A percentile compares a stretch with the other conserved stretches of the same genome.
phyloP scores from a whole-genome alignment of 2,888 invertebrate species.

The Cetonia aurata region DNA sequence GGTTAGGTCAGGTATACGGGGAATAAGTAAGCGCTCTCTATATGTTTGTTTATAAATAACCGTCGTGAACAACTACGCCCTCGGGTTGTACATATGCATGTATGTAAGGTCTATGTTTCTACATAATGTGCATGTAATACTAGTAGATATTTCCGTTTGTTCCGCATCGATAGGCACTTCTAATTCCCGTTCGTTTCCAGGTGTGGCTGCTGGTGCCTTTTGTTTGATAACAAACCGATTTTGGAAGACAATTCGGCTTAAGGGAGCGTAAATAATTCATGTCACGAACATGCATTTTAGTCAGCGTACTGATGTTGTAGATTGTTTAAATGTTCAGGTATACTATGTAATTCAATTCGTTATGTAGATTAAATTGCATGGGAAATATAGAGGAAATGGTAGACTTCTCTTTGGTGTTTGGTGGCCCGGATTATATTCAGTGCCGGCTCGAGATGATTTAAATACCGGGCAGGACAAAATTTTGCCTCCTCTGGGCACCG shows the following conservation, averaged over 20 bases:
- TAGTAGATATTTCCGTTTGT: neutral
- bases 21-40: neutral
- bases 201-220: neutral
- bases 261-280: neutral
- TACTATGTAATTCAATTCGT: too few relatives aligned
- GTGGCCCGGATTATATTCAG: too few relatives aligned
- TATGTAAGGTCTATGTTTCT: neutral
- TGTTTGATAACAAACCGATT: neutral
- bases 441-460: too few relatives aligned
- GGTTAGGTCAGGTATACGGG: neutral
- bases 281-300: neutral
- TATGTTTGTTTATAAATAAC: slow-evolving; percentile 4
- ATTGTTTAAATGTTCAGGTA: too few relatives aligned
- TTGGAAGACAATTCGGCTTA: neutral
- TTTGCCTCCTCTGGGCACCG: too few relatives aligned
- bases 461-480: too few relatives aligned
- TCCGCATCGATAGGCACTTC: neutral
- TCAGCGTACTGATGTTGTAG: neutral
- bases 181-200: neutral
- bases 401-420: too few relatives aligned
- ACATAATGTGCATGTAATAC: too few relatives aligned
- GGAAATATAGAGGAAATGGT: too few relatives aligned
- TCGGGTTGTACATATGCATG: neutral
- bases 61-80: neutral
- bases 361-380: too few relatives aligned